Base-by-base conservation (phyloP, 2,113 vertebrate genomes). In the Oceanodroma tethys region DNA sequence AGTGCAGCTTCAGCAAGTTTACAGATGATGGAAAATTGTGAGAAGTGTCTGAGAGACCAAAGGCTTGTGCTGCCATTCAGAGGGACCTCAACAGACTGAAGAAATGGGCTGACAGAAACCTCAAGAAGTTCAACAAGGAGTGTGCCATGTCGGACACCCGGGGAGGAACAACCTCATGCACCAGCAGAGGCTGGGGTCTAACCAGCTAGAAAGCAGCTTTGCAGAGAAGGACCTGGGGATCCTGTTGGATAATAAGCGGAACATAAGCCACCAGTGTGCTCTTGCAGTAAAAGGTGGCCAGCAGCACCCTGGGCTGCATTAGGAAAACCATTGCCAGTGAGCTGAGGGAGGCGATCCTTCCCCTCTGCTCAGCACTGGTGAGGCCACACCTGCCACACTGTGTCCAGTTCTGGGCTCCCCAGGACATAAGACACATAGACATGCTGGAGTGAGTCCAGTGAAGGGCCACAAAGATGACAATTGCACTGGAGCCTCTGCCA, bases 331-430 rank as follows among this genome's bases (percentile, higher is more conserved):
- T 0, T 52, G 18, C 8, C 40, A 60, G 48, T 7, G 48, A 55
- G 60, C 29, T 6, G 20, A 55, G 22, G 32, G 21, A 45, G 15
- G 63, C 34, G 48, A 84, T 34, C 34, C 34, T 53, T 56, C 43
- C 47, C 18, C 42, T 83, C 26, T 32, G 34, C 71, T 75, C 26
- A 52, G 71, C 36, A 21, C 0, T 13, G 22, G 5, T 38, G 76
- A 79, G 40, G 42, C 29, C 68, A 73, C 21, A 23, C 0, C 0
- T 13, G 45, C 38, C 2, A 3, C 29, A 7, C 7, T 38, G 16
- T 3, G 32, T 11, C 21, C 52, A 55, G 11, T 9, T 66, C 38
- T 71, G 56, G 59, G 29, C 20, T 58, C 20, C 14, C 11, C 14
- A 29, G 73, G 16, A 72, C 0, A 0, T 3, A 12, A 60, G 36